Base-by-base conservation (phyloP, 1,140 invertebrate genomes). In the Lethocerus indicus region DNA sequence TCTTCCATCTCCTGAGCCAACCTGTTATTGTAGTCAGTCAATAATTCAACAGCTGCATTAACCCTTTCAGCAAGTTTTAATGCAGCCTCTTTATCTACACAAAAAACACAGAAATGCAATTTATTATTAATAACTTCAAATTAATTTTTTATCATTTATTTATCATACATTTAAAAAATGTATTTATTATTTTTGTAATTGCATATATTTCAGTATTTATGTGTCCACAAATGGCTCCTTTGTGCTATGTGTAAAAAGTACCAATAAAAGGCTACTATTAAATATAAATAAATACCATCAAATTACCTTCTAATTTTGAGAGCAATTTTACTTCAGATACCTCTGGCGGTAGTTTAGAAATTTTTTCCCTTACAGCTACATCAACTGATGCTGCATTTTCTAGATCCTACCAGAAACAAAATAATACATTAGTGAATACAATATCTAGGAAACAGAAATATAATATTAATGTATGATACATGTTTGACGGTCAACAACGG, bases 301-400 rank as follows among this genome's bases (percentile, higher is more conserved):
- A 1, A 13, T 28, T 62, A 77, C 84, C 82, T 78, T 83, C 75
- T 57, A 88, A 69, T 71, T 86, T 86, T 52, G 79, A 75, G 36
- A 95, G 71, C 59, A 86, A 73, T 55, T 78, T 76, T 9, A 89
- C 77, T 74, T 96, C 91, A 3, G 90, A 93, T 2, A 97, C 89
- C 72, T 94, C 90, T 41, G 84, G 83, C 1, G 92, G 92, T 28
- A 96, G 68, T 41, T 83, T 88, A 0, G 92, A 88, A 56, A 97
- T 96, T 60, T 86, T 81, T 65, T 95, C 87, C 61, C 92, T 68
- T 0, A 93, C 84, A 24, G 75, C 74, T 47, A 90, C 92, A 74
- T 97, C 92, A 56, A 85, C 86, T 0, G 91, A 95, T 1, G 92
- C 88, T 55, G 89, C 87, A 58, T 85, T 88, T 68, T 96, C 92